phyloP scores from a whole-genome alignment of 2,888 invertebrate genomes.

The Lasioglossum vierecki region DNA sequence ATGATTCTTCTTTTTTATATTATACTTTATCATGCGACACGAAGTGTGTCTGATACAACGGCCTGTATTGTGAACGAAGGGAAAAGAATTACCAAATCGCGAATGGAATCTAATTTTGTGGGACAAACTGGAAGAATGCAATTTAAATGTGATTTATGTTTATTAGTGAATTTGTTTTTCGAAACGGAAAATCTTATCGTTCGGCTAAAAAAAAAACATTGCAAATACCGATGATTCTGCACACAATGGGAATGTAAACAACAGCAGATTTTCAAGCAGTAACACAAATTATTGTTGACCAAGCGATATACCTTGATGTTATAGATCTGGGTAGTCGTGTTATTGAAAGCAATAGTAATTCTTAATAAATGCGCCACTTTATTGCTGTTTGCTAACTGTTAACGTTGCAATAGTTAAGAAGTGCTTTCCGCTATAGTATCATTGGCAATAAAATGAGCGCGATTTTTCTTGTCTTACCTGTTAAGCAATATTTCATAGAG shows the following conservation, averaged over 20 bases:
- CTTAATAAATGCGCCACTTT: conserved; percentile 51
- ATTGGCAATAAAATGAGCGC: conserved; percentile 56
- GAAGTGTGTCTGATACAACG: conserved; percentile 48
- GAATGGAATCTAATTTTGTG: neutral
- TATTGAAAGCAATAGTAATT: conserved; percentile 60
- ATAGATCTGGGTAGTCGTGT: conserved; percentile 37
- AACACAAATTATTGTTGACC: conserved; percentile 42
- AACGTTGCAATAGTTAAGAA: conserved; percentile 5
- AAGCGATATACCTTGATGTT: conserved; percentile 34
- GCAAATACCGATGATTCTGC: conserved; percentile 9
- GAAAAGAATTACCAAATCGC: neutral
- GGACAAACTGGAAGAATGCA: neutral
- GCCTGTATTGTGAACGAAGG: neutral
- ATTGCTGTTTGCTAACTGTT: conserved; percentile 59
- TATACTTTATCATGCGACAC: conserved; percentile 34
- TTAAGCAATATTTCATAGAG: conserved; percentile 59
- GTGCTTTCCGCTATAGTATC: conserved; percentile 30
- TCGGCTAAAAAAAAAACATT: neutral
- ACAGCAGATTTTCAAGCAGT: conserved; percentile 26
- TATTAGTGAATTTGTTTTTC: neutral
- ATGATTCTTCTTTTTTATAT: conserved; percentile 11
- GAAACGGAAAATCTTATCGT: conserved; percentile 4
- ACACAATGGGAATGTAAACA: conserved; percentile 13
- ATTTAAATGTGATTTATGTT: conserved; percentile 1
- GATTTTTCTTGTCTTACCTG: conserved; percentile 39